Evolutionary conservation across 2,113 vertebrate genomes (phyloP).

Genomic region (Halcyon senegalensis): DNA sequence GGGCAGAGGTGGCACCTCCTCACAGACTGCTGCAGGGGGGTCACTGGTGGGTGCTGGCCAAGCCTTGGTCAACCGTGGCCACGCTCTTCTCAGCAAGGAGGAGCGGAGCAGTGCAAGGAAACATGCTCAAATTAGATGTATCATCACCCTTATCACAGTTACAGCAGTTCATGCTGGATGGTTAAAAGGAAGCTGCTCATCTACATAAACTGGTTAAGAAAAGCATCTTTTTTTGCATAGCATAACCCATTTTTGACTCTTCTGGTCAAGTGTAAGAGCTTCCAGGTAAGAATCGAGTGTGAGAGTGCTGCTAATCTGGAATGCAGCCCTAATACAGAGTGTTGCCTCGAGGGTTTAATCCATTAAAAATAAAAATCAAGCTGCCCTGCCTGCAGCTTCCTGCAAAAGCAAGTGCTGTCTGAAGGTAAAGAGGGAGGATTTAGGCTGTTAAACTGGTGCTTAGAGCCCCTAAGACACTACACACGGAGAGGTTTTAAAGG

Average conservation of each 20-base stretch:
- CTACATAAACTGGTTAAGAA: not conserved
- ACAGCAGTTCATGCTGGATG: rapidly evolving
- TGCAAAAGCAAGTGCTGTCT: not conserved
- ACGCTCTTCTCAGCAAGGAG: not conserved
- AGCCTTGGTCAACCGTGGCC: rapidly evolving
- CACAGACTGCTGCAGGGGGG: rapidly evolving
- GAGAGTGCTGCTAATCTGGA: not conserved
- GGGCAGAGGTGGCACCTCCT: not conserved
- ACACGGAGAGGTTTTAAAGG: rapidly evolving
- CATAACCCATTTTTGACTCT: not conserved
- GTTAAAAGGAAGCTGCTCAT: not conserved
- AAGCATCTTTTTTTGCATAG: not conserved
- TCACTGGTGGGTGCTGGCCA: not conserved
- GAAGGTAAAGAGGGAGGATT: rapidly evolving
- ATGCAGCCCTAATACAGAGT: not conserved
- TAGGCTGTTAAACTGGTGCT: not conserved
- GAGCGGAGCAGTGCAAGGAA: not conserved
- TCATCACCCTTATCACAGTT: not conserved
- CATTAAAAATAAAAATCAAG: not conserved
- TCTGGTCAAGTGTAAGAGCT: not conserved
- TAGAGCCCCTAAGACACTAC: not conserved
- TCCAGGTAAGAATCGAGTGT: not conserved
- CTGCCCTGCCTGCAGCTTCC: not conserved
- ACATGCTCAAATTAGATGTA: rapidly evolving
- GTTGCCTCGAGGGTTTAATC: not conserved